phyloP scores from a whole-genome alignment of 2,888 invertebrate genomes.

The Sceliomorpha sp. region DNA sequence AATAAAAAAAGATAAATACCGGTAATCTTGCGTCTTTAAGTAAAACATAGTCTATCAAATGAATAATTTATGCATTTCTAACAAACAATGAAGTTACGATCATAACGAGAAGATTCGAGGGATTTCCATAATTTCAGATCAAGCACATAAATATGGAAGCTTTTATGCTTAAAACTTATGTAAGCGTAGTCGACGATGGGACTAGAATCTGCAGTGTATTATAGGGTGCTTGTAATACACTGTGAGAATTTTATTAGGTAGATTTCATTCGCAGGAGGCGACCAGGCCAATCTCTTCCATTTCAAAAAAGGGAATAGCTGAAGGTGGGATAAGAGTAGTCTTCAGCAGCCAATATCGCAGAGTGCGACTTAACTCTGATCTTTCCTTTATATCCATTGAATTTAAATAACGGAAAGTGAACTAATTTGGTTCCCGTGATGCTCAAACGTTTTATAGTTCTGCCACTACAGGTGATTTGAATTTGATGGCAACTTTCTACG shows the following conservation, averaged over 20 bases:
- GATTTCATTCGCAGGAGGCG: constrained; percentile 56
- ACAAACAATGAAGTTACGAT: constrained; percentile 9
- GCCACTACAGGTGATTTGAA: not conserved
- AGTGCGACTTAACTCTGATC: constrained; percentile 73
- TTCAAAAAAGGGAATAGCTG: constrained; percentile 37
- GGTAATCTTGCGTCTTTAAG: not conserved
- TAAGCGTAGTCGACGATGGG: constrained; percentile 11
- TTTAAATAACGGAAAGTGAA: constrained; percentile 71
- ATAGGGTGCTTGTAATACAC: constrained; percentile 16
- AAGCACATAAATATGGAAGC: constrained; percentile 15
- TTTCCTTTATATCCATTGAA: constrained; percentile 70
- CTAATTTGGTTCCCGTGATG: constrained; percentile 67
- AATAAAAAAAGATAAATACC: too few relatives aligned
- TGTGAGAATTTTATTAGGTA: constrained; percentile 66
- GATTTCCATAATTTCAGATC: constrained; percentile 27
- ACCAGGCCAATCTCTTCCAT: constrained; percentile 35
- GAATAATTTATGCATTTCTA: not conserved
- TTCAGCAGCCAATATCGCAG: constrained; percentile 72
- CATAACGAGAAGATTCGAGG: constrained; percentile 3
- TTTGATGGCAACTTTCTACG: too few relatives aligned
- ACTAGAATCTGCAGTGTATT: constrained; percentile 13
- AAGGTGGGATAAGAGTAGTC: constrained; percentile 52
- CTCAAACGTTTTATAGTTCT: constrained; percentile 44
- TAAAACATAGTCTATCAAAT: not conserved
- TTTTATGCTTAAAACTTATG: constrained; percentile 9